These are phyloP conservation scores for Diachrysia chrysitis DNA, from an alignment of 2,888 invertebrate species.

Conservation along the genomic window DNA sequence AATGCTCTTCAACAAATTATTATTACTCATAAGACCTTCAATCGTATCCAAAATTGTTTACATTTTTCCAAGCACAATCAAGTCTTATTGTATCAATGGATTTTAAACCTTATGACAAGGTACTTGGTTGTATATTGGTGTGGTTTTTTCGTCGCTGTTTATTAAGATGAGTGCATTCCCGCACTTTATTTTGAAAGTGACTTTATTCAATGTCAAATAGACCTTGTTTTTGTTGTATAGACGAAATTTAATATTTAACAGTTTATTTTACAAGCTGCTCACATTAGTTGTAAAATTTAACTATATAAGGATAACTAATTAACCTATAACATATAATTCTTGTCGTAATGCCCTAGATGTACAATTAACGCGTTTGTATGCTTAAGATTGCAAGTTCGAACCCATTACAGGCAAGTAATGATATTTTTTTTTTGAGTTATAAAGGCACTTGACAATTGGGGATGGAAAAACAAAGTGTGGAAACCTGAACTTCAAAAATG, in stretches of 20 bases:
- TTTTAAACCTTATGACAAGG: slow-evolving; percentile 5
- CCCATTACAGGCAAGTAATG: too few relatives aligned
- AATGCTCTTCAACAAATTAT: slow-evolving; percentile 14
- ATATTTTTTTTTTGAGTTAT: too few relatives aligned
- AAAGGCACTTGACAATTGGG: too few relatives aligned
- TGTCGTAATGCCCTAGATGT: too few relatives aligned
- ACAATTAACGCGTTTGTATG: too few relatives aligned
- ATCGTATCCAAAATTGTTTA: slow-evolving; percentile 43
- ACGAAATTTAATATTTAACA: not conserved
- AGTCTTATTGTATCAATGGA: not conserved
- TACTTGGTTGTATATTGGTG: slow-evolving; percentile 5
- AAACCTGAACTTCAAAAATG: too few relatives aligned
- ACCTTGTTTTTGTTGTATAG: not conserved
- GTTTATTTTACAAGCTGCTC: not conserved
- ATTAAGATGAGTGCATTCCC: slow-evolving; percentile 34
- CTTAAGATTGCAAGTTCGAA: too few relatives aligned
- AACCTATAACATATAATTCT: too few relatives aligned
- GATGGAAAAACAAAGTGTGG: too few relatives aligned
- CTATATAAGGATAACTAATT: not conserved
- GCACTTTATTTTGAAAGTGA: slow-evolving; percentile 48
- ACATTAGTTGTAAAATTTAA: not conserved
- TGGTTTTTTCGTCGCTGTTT: slow-evolving; percentile 9
- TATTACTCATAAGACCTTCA: slow-evolving; percentile 39
- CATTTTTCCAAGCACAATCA: slow-evolving; percentile 22
- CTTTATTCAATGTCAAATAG: slow-evolving; percentile 51